Evolutionary conservation across 2,797 vertebrate species (phyloP).

Genomic region (Tolypeutes matacus): DNA sequence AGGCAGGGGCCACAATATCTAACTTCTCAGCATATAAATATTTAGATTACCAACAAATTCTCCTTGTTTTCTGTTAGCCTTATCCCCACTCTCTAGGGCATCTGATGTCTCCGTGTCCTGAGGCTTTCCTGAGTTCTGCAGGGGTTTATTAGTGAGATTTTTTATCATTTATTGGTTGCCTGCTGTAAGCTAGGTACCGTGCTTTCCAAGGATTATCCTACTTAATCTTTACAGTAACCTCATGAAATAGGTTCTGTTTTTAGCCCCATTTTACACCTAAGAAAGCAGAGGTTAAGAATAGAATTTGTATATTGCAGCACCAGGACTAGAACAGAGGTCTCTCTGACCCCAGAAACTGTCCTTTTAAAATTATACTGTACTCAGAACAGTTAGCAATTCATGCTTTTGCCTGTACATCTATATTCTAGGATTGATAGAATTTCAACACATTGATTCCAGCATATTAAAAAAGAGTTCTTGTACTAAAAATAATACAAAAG

Average conservation of each 20-base stretch:
- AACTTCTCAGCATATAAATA: neutral
- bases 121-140: neutral
- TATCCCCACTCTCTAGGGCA: neutral
- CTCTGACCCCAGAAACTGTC: neutral
- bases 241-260: neutral
- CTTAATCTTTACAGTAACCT: neutral
- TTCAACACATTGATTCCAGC: neutral
- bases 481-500: neutral
- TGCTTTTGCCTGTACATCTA: neutral
- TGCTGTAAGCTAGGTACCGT: neutral
- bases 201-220: neutral
- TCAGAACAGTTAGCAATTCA: neutral
- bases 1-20: too few species aligned
- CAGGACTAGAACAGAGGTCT: neutral
- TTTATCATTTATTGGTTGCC: constrained; percentile 1
- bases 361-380: neutral
- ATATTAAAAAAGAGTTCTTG: neutral
- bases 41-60: neutral
- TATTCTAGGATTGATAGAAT: neutral
- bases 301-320: neutral
- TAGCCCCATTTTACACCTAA: neutral
- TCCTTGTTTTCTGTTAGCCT: neutral
- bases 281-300: neutral
- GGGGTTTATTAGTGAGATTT: neutral
- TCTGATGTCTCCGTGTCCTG: neutral